Evolutionary conservation across 2,797 vertebrate species (phyloP).

Genomic region (Hyperoplus lanceolatus): DNA sequence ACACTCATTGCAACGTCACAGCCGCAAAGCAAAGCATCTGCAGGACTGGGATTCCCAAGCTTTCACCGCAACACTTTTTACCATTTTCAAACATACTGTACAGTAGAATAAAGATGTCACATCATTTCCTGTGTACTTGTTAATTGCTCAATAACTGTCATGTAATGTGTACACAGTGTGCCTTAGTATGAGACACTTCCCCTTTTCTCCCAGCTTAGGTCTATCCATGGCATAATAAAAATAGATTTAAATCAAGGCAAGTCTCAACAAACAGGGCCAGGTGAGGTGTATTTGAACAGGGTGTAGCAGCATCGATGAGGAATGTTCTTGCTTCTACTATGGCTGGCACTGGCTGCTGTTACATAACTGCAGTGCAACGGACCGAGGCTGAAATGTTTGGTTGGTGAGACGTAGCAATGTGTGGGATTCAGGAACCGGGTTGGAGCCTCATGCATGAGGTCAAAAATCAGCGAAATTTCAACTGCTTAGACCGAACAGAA

Average conservation of each 20-base stretch:
- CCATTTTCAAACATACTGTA: not conserved
- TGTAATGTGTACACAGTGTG: not conserved
- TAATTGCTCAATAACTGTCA: slow-evolving; percentile 9
- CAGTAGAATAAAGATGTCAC: not conserved
- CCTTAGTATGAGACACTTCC: not conserved
- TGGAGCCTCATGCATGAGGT: not conserved
- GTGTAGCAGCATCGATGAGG: slow-evolving; percentile 15
- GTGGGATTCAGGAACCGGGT: not conserved
- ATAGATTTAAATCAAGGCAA: not conserved
- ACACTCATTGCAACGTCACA: slow-evolving; percentile 53
- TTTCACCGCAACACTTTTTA: slow-evolving; percentile 37
- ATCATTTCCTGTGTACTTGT: slow-evolving; percentile 17
- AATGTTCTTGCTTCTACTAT: slow-evolving; percentile 15
- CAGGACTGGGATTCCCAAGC: slow-evolving; percentile 20
- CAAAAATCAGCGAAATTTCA: not conserved
- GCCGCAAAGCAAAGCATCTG: slow-evolving; percentile 7
- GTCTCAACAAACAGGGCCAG: slow-evolving; percentile 15
- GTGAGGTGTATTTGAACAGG: slow-evolving; percentile 25
- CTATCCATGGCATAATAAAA: not conserved
- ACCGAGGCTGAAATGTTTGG: slow-evolving; percentile 1
- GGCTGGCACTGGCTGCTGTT: slow-evolving; percentile 20
- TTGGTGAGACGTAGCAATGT: not conserved
- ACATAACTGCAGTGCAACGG: slow-evolving; percentile 32
- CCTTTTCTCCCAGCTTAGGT: not conserved
- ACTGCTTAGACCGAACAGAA: not conserved